These are phyloP conservation scores for Asteroscopus sphinx DNA, from an alignment of 2,888 invertebrate species.

Conservation along the genomic window DNA sequence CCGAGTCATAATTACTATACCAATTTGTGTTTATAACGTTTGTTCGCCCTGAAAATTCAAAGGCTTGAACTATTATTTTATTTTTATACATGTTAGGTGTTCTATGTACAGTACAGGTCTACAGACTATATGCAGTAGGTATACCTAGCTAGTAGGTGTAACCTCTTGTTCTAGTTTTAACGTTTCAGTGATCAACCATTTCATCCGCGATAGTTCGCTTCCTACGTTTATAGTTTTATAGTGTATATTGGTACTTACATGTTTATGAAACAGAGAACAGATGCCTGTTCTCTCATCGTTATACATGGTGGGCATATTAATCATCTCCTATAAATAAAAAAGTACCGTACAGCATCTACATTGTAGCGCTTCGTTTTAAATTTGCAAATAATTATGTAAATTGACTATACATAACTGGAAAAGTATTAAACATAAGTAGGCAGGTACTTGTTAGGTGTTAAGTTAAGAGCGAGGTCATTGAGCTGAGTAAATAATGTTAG, in stretches of 20 bases:
- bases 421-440: not conserved
- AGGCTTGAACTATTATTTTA: conserved; percentile 36
- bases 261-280: conserved; percentile 34
- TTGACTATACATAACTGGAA: too few species aligned
- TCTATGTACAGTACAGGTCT: conserved; percentile 3
- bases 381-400: too few species aligned
- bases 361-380: too few species aligned
- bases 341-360: not conserved
- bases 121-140: too few species aligned
- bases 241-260: conserved; percentile 27
- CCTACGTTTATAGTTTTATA: too few species aligned
- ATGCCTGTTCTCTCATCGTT: conserved; percentile 21
- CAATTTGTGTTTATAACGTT: not conserved
- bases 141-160: too few species aligned
- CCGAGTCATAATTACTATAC: not conserved
- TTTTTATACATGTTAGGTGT: conserved; percentile 31
- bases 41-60: conserved; percentile 35
- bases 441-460: conserved; percentile 12
- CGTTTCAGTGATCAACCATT: conserved; percentile 47
- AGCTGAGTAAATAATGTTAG: conserved; percentile 11
- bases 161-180: conserved; percentile 48
- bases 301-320: conserved; percentile 4
- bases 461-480: conserved; percentile 22
- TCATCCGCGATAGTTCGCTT: conserved; percentile 41
- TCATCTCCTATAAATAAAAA: conserved; percentile 1